Evolutionary conservation across 2,888 invertebrate species (phyloP).

Genomic region (Leptogaster cylindrica): DNA sequence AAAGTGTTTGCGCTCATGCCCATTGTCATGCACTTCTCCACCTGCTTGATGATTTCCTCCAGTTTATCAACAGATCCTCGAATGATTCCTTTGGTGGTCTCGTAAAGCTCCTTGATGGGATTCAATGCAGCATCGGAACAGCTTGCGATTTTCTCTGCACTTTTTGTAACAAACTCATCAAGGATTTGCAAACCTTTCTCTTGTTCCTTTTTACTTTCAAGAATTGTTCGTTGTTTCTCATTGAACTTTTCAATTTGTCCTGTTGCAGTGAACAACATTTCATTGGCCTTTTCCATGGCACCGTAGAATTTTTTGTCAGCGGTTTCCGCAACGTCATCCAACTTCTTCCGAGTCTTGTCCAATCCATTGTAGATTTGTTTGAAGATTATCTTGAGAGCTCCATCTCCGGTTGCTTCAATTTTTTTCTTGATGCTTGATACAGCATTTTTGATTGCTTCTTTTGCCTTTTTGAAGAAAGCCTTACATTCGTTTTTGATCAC

Average conservation of each 20-base stretch:
- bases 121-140: slow-evolving; percentile 15
- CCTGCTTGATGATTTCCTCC: slow-evolving; percentile 4
- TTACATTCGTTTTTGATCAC: slow-evolving; percentile 13
- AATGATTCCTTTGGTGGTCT: slow-evolving; percentile 2
- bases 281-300: slow-evolving; percentile 18
- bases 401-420: slow-evolving; percentile 12
- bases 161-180: slow-evolving; percentile 9
- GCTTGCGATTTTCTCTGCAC: not conserved
- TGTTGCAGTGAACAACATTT: not conserved
- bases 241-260: slow-evolving; percentile 11
- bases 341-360: slow-evolving; percentile 12
- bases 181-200: slow-evolving; percentile 2
- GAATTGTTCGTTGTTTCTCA: slow-evolving; percentile 2
- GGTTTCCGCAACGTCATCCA: slow-evolving; percentile 12
- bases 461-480: slow-evolving; percentile 22
- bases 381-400: slow-evolving; percentile 16
- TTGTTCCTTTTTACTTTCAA: not conserved
- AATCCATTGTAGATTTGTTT: slow-evolving; percentile 8
- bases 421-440: not conserved
- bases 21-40: not conserved
- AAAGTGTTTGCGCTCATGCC: not conserved
- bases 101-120: slow-evolving; percentile 12
- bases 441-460: not conserved
- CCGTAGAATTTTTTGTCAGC: slow-evolving; percentile 24
- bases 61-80: slow-evolving; percentile 7